Evolutionary conservation across 2,113 vertebrate species (phyloP), one percentile per base, ranked within the genome.

Genomic region (Lycaon pictus): DNA sequence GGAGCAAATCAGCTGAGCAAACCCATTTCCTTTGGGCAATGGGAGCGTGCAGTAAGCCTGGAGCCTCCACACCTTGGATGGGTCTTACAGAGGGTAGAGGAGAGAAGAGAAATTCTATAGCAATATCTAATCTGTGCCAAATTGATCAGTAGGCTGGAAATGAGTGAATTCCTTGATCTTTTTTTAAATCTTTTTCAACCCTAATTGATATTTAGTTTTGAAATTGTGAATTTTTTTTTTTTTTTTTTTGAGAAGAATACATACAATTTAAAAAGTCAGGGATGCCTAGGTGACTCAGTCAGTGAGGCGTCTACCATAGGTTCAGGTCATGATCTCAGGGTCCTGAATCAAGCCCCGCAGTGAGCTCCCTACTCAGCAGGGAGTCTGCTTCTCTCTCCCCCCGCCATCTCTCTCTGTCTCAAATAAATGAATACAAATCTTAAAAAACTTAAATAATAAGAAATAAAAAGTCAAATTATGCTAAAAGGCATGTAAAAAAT

Each of bases 201-300:
- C 17, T 83, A 82, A 74, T 25, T 86, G 12, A 74, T 37, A 92
- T 79, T 76, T 92, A 29, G 58, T 60, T 90, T 92, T 37, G 79
- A 72, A 56, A 23, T 77, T 35, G 23, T 86, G 62, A 53, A 56
- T 80, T 80, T 55, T 17, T 56, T 56, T 62, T 82, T 87, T 62
- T 88, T 43, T 58, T 74, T 95, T 65, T 85, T 76, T 84, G 35
- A 90, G 92, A 97, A 35, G 32, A 69, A 55, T 23, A n/a, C 13
- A 72, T 16, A 43, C 13, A 35, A 56, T 55, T 90, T 80, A 53
- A 60, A 93, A 95, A 29, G 83, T 60, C 55, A 43, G 43, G 43
- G 43, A 43, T 43, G 43, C 43, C 6, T 43, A 6, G 43, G 43
- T 43, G 43, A 1, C 43, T 43, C 43, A 43, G 43, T 43, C 43